Evolutionary conservation across 2,888 invertebrate species (phyloP), one percentile per base, ranked within the genome.

Genomic region (Cephonodes hylas): DNA sequence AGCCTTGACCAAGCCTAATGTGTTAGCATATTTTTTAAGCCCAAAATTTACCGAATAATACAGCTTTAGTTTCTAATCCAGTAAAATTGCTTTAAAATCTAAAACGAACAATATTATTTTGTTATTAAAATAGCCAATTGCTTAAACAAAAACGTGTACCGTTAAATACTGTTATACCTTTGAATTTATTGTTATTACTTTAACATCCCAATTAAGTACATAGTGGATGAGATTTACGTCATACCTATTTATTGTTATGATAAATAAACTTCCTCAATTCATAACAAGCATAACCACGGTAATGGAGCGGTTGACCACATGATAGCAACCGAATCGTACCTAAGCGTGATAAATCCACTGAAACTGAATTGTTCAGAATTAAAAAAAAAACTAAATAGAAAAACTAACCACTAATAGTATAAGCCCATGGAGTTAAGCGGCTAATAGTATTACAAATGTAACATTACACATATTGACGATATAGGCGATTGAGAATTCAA

Each of bases 231-330:
- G 31, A 58, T 61, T 23, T 58, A 45, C 61, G 58, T 46, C 61
- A 23, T 46, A 59, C 53, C 56, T 59, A 44, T 45, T 45, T 46
- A 45, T 64, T 60, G 73, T 74, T 73, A 71, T 71, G 69, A 78
- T 80, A 77, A 76, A 74, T 70, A 68, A 70, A 77, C 74, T 80
- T 81, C 81, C 81, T 81, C 76, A 71, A 80, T 80, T 81, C 72
- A 74, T 68, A 71, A 73, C 72, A 68, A 70, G 66, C 69, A 63
- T 71, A 77, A 76, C 79, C 74, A 75, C 74, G 72, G 68, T 82
- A 82, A 82, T 82, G 75, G 74, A 75, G 81, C 76, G 81, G 83
- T 79, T 77, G 73, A 81, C 81, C 83, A 75, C 83, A 81, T 72
- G 74, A 80, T 79, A 77, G 69, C 66, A 69, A 72, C 69, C 66